Evolutionary conservation across 2,797 vertebrate species (phyloP).

Genomic region (Fringilla coelebs): DNA sequence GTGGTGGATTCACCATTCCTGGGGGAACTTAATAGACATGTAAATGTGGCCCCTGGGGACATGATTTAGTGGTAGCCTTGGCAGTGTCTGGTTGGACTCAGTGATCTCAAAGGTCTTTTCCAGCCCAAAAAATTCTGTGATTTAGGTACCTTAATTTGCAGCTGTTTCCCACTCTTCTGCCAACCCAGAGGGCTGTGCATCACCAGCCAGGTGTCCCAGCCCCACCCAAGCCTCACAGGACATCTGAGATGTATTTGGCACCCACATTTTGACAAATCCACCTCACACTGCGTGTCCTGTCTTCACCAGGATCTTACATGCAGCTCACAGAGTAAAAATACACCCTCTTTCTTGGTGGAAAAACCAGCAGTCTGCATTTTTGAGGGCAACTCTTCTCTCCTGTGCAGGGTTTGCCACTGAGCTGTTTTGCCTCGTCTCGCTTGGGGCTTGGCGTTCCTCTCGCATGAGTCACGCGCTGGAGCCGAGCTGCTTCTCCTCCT

Average conservation of each 20-base stretch:
- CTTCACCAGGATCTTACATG: not conserved
- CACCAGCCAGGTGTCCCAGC: not conserved
- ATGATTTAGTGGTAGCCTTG: not conserved
- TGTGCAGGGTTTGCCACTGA: not conserved
- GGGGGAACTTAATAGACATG: not conserved
- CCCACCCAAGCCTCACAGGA: not conserved
- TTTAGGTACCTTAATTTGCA: not conserved
- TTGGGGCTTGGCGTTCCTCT: not conserved
- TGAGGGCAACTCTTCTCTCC: not conserved
- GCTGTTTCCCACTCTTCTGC: not conserved
- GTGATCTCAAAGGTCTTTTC: not conserved
- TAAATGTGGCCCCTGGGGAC: not conserved
- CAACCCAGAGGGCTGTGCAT: not conserved
- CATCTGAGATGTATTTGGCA: not conserved
- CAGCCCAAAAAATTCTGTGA: accelerated
- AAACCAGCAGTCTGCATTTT: not conserved
- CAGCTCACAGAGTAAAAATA: not conserved
- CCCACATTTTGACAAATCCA: not conserved
- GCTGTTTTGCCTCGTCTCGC: not conserved
- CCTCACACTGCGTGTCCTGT: not conserved
- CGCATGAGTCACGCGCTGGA: not conserved
- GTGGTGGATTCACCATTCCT: not conserved
- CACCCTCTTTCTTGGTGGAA: not conserved
- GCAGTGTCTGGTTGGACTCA: not conserved
- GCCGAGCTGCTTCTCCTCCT: not conserved